A percentile compares a stretch with the other conserved stretches of the same genome.
Conservation (phyloP, 2,888 invertebrate genomes). For the Eledone cirrhosa region DNA sequence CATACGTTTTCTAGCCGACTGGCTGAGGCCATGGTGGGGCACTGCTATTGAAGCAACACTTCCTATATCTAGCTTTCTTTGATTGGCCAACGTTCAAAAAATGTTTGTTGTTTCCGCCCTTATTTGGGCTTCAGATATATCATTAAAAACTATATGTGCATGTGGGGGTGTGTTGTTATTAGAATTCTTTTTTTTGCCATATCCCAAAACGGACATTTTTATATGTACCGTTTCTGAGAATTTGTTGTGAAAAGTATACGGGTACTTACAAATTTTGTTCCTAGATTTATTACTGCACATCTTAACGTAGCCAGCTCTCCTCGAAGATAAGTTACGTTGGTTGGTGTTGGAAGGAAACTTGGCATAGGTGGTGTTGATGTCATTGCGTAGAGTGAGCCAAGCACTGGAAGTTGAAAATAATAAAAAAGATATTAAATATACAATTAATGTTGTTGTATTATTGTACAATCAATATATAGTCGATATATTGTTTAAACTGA, state of each 20-base stretch:
- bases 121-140: no score
- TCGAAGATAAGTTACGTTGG: slow-evolving; percentile 23
- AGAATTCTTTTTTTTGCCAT: no score
- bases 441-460: no score
- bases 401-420: not conserved
- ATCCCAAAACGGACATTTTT: no score
- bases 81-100: no score
- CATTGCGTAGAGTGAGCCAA: slow-evolving; percentile 25
- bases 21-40: not conserved
- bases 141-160: no score
- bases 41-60: no score
- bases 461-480: no score
- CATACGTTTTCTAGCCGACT: not conserved
- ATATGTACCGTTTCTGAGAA: not conserved
- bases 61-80: no score
- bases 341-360: slow-evolving; percentile 23
- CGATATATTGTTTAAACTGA: no score
- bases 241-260: not conserved
- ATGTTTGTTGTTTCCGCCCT: no score
- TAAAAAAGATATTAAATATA: not conserved
- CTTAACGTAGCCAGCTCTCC: slow-evolving; percentile 23
- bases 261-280: slow-evolving; percentile 22
- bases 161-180: no score
- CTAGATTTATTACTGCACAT: slow-evolving; percentile 24
- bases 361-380: slow-evolving; percentile 20